These are phyloP conservation scores for Paratilapia polleni DNA, from an alignment of 2,113 vertebrate genomes.

Conservation along the genomic window DNA sequence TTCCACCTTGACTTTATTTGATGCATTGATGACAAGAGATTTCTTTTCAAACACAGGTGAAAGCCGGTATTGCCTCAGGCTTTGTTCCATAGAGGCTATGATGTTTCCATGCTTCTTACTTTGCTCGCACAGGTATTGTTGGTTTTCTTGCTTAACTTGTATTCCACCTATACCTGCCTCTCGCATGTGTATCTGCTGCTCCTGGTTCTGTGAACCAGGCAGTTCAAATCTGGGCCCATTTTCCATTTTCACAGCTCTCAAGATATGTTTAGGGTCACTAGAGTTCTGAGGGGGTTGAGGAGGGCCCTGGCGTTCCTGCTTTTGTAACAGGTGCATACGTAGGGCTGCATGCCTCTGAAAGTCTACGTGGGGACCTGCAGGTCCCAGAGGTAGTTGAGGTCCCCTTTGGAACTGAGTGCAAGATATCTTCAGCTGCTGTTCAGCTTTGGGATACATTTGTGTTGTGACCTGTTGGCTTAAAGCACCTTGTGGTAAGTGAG, in stretches of 20 bases:
- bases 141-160: conserved; percentile 87
- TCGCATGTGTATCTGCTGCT: conserved; percentile 66
- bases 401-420: conserved; percentile 73
- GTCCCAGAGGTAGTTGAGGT: conserved; percentile 79
- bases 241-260: conserved; percentile 85
- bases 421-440: conserved; percentile 68
- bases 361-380: conserved; percentile 73
- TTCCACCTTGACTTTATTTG: conserved; percentile 92
- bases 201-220: conserved; percentile 68
- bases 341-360: conserved; percentile 89
- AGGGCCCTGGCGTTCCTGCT: conserved; percentile 85
- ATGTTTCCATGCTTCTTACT: conserved; percentile 84
- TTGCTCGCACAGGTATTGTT: conserved; percentile 78
- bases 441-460: conserved; percentile 74
- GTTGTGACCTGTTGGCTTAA: conserved; percentile 63
- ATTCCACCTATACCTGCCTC: conserved; percentile 76
- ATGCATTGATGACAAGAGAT: conserved; percentile 84
- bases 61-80: conserved; percentile 90
- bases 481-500: conserved; percentile 70
- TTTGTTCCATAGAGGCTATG: conserved; percentile 94
- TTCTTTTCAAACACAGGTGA: conserved; percentile 92
- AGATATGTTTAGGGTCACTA: conserved; percentile 63
- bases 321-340: conserved; percentile 90
- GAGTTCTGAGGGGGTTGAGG: conserved; percentile 78
- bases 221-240: conserved; percentile 78